Base-by-base conservation (phyloP, 2,797 vertebrate species). In the Sus cebifrons region DNA sequence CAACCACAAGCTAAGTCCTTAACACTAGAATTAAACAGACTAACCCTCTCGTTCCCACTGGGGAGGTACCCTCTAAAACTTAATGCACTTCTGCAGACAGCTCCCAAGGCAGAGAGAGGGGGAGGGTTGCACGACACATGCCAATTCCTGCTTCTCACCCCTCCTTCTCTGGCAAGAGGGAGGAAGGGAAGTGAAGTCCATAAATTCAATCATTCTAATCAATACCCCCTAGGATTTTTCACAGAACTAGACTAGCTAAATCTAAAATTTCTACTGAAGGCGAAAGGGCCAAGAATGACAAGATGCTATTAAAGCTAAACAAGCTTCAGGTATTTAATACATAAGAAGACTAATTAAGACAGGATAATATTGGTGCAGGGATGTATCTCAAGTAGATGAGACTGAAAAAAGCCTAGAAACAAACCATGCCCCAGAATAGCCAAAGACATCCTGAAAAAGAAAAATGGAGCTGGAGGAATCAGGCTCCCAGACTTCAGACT, bases 261-360 rank as follows among this genome's bases (percentile, higher is more conserved):
- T 82, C 13, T 67, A 81, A 89, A 74, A 49, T 73, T 74, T 81
- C 44, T 65, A 58, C 23, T 36, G 1, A 95, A 32, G 21, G 79
- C 20, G 23, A 86, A 81, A 64, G 20, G 12, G 21, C 21, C 10
- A 58, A 65, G 4, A 29, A 56, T 29, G 17, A 27, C 4, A 58
- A 65, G 67, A 67, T 29, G 67, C 36, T 52, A 86, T 11, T 49
- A 40, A 81, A 67, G 12, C 67, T 67, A 93, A 87, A 71, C 5
- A 81, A 95, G 36, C 6, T 60, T 3, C 2, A 70, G 3, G 5
- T 20, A 79, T 60, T 91, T 92, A 81, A 62, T 68, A 36, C 21
- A 77, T 84, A 82, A 14, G 20, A 88, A 71, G 84, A 62, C 21
- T 27, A 67, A 70, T 89, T 75, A 94, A 73, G 21, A 44, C 12